phyloP scores from a whole-genome alignment of 1,140 invertebrate species.

The Apis dorsata region DNA sequence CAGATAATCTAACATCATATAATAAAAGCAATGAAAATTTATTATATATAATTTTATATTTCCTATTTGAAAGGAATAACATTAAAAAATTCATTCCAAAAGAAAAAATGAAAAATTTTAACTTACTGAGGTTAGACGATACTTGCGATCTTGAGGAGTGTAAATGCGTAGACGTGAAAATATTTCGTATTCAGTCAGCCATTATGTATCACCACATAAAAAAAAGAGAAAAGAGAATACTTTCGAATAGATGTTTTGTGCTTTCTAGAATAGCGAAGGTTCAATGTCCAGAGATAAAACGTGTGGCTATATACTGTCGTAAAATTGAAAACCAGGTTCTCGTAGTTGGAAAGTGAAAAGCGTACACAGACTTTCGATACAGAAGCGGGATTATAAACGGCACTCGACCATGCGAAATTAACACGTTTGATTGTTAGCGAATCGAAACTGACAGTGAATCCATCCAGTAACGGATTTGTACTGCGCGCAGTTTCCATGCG shows the following conservation, averaged over 20 bases:
- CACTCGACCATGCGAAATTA: slow-evolving; percentile 25
- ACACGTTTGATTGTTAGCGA: slow-evolving; percentile 18
- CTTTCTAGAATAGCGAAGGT: slow-evolving; percentile 32
- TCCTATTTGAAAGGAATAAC: neutral
- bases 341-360: slow-evolving; percentile 27
- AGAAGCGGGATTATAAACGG: slow-evolving; percentile 10
- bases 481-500: neutral
- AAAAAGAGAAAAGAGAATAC: neutral
- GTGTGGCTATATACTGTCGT: slow-evolving; percentile 17
- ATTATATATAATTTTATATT: neutral
- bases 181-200: neutral
- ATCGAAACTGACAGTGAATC: slow-evolving; percentile 13
- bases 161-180: neutral
- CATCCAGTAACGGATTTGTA: neutral
- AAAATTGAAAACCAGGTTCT: slow-evolving; percentile 33
- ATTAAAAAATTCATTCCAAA: neutral
- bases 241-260: slow-evolving; percentile 20
- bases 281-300: slow-evolving; percentile 47
- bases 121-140: neutral
- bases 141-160: neutral
- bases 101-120: neutral
- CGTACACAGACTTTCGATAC: neutral
- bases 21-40: neutral
- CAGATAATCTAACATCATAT: neutral
- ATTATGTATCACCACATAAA: neutral